A percentile compares a stretch with the other conserved stretches of the same genome.
phyloP scores from a whole-genome alignment of 2,888 invertebrate genomes.

The Meandrusa payeni region DNA sequence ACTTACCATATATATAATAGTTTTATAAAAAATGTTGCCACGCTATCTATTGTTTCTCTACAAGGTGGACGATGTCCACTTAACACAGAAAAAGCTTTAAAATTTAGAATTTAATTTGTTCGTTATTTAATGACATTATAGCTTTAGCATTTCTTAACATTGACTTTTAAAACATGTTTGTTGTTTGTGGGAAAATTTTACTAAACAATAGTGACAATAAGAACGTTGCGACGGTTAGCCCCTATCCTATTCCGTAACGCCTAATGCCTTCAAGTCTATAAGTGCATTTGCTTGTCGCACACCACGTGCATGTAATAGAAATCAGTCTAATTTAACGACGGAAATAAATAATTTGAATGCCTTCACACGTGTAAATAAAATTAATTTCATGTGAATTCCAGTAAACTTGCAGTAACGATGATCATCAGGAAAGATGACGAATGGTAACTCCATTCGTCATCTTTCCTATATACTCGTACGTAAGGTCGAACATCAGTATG shows the following conservation, averaged over 20 bases:
- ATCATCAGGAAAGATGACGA: no score
- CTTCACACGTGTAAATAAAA: conserved; percentile 3
- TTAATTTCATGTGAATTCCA: background rate
- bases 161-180: background rate
- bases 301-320: conserved; percentile 49
- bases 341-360: conserved; percentile 11
- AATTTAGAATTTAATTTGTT: no score
- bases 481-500: no score
- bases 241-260: conserved; percentile 63
- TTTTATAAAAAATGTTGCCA: no score
- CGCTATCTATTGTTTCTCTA: no score
- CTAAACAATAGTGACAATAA: conserved; percentile 15
- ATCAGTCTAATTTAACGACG: conserved; percentile 19
- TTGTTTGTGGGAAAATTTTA: conserved; percentile 16
- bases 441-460: no score
- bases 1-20: no score
- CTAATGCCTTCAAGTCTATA: conserved; percentile 45
- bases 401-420: no score
- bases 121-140: background rate
- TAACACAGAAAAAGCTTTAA: no score
- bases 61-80: no score
- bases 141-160: background rate
- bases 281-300: conserved; percentile 61
- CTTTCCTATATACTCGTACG: no score
- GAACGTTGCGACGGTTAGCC: conserved; percentile 57